Evolutionary conservation across 2,888 invertebrate species (phyloP), one percentile per base, ranked within the genome.

Genomic region (Plusia festucae): DNA sequence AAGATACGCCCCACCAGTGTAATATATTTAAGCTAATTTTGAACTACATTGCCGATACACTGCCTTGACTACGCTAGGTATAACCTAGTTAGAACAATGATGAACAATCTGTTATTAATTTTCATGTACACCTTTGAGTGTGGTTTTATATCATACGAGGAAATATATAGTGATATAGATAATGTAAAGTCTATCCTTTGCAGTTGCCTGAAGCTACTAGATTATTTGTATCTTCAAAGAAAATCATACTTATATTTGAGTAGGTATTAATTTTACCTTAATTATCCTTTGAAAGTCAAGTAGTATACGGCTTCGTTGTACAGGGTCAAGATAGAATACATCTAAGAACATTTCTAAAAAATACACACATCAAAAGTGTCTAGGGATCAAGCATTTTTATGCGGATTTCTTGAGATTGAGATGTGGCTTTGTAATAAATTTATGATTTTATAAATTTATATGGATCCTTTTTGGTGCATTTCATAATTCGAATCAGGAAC

Each of bases 171-270:
- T 1, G 15, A 24, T 24, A 13, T 51, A 6, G 22, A 15, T 24
- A 24, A 15, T 52, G 5, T 24, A 52, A 20, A 3, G 2, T 52
- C 7, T 16, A 32, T 32, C 30, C 18, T 20, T 32, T 5, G 5
- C 24, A 30, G 30, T 8, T 30, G 24, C 34, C 8, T 63, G 49
- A 30, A 59, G 16, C 16, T 20, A 20, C 60, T 65, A 53, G 60
- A 67, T 65, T 70, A 63, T 60, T 78, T 61, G 63, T 16, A 68
- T 53, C 51, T 52, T 72, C 65, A 69, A 78, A 72, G 66, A 53
- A 61, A 64, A 59, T 53, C 53, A 60, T 56, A 9, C 9, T 2
- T 30, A 34, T 64, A 76, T 65, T 64, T 52, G 24, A 51, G 15
- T 15, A 15, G 34, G 44, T 58, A 62, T 62, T 46, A 73, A 79